A percentile compares a stretch with the other conserved stretches of the same genome.
These are phyloP conservation scores for Phoxinus dragarum DNA, from an alignment of 2,797 vertebrate genomes.

Conservation along the genomic window DNA sequence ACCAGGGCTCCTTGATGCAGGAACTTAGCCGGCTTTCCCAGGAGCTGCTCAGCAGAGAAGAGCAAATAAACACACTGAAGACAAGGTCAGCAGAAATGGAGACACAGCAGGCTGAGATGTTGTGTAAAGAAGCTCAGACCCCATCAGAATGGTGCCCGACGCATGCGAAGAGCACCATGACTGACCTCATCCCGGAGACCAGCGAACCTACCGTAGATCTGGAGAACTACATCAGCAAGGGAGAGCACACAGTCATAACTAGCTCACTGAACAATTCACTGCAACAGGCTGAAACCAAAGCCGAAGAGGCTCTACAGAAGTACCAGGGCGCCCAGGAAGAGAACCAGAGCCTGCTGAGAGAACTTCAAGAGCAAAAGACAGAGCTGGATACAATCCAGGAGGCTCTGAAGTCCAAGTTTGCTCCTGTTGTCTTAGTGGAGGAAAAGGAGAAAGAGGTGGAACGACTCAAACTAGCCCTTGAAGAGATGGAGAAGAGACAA, in stretches of 20 bases:
- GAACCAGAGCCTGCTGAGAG: constrained; percentile 72
- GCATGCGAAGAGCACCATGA: constrained; percentile 48
- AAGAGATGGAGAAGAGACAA: constrained; percentile 78
- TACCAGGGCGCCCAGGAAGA: constrained; percentile 72
- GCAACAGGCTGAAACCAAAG: constrained; percentile 62
- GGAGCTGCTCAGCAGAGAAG: constrained; percentile 75
- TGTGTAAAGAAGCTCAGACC: constrained; percentile 49
- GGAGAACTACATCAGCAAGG: constrained; percentile 70
- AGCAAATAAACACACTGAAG: constrained; percentile 69
- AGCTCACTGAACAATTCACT: constrained; percentile 58
- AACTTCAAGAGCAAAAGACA: constrained; percentile 81
- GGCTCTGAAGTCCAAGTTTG: constrained; percentile 80
- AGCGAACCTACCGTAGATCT: constrained; percentile 30
- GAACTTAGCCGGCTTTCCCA: constrained; percentile 79
- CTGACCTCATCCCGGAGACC: constrained; percentile 34
- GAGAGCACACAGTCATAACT: constrained; percentile 71
- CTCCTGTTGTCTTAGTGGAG: constrained; percentile 73
- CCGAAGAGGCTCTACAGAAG: constrained; percentile 41
- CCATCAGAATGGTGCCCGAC: constrained; percentile 39
- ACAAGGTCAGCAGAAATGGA: constrained; percentile 65
- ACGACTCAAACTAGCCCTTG: constrained; percentile 62
- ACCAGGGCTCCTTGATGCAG: constrained; percentile 74
- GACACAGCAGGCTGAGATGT: constrained; percentile 61
- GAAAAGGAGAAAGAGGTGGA: constrained; percentile 72
- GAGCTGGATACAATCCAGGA: constrained; percentile 85